Conservation (phyloP, 2,797 vertebrate genomes). For the Coilia nasus region DNA sequence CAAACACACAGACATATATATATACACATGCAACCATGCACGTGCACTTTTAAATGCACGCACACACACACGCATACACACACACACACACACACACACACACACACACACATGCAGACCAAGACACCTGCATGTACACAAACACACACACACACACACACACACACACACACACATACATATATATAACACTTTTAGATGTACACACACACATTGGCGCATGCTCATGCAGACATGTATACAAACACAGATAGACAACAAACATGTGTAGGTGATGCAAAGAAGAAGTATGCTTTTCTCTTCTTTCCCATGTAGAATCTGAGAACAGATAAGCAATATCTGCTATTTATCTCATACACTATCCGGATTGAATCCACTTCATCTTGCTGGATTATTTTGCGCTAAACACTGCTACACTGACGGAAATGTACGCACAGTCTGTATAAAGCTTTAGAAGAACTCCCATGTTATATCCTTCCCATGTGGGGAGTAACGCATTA, state of each 20-base stretch:
- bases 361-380: not conserved
- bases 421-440: not conserved
- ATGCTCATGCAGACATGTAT: not conserved
- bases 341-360: not conserved
- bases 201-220: conserved; percentile 22
- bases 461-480: conserved; percentile 31
- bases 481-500: conserved; percentile 18
- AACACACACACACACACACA: not conserved
- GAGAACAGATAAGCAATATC: not conserved
- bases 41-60: too few species aligned
- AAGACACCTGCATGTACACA: conserved; percentile 26
- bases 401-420: conserved; percentile 18
- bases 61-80: conserved; percentile 31
- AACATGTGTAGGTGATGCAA: conserved; percentile 44
- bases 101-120: conserved; percentile 22
- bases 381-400: conserved; percentile 29
- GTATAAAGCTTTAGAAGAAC: conserved; percentile 28
- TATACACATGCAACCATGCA: too few species aligned
- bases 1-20: conserved; percentile 4
- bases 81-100: conserved; percentile 26
- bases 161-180: conserved; percentile 35
- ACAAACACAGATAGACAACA: not conserved
- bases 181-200: conserved; percentile 21
- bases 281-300: conserved; percentile 21
- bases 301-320: conserved; percentile 19